A percentile compares a stretch with the other conserved stretches of the same genome.
Conservation (phyloP, 1,140 invertebrate species). For the Saccostrea cuccullata region DNA sequence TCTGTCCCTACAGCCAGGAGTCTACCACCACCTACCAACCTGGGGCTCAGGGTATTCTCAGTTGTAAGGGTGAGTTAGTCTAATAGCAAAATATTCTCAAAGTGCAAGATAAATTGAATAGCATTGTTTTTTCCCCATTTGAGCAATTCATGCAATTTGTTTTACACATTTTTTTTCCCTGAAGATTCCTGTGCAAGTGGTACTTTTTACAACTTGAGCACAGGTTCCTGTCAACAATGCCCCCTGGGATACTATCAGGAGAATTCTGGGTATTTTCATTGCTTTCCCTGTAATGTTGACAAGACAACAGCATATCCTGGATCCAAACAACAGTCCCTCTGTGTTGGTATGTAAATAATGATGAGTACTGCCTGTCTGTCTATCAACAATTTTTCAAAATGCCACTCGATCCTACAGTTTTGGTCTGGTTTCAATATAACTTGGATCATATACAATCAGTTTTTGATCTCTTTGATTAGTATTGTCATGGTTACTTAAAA, state of each 20-base stretch:
- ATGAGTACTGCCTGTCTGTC: no score
- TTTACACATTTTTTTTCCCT: slow-evolving; percentile 3
- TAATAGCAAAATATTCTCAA: neutral
- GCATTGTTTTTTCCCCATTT: neutral
- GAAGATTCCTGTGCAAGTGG: slow-evolving; percentile 58
- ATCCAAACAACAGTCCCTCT: slow-evolving; percentile 19
- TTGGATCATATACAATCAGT: no score
- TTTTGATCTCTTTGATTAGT: no score
- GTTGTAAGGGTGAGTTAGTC: slow-evolving; percentile 58
- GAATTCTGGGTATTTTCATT: slow-evolving; percentile 49
- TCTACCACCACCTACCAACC: slow-evolving; percentile 58
- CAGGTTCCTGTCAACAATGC: slow-evolving; percentile 54
- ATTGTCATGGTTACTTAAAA: no score
- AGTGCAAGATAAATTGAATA: neutral
- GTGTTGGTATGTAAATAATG: slow-evolving; percentile 50
- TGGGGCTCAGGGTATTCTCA: slow-evolving; percentile 44
- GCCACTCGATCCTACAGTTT: no score
- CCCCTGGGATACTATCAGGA: slow-evolving; percentile 56
- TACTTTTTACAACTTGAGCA: slow-evolving; percentile 53
- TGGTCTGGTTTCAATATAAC: no score
- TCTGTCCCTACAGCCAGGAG: slow-evolving; percentile 71
- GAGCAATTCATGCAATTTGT: neutral
- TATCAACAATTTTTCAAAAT: no score
- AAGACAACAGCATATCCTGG: slow-evolving; percentile 54
- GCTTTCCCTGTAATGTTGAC: slow-evolving; percentile 52